A percentile compares a stretch with the other conserved stretches of the same genome.
These are phyloP conservation scores for Brachypodius melanocephalos DNA, from an alignment of 2,113 vertebrate species.

Conservation along the genomic window DNA sequence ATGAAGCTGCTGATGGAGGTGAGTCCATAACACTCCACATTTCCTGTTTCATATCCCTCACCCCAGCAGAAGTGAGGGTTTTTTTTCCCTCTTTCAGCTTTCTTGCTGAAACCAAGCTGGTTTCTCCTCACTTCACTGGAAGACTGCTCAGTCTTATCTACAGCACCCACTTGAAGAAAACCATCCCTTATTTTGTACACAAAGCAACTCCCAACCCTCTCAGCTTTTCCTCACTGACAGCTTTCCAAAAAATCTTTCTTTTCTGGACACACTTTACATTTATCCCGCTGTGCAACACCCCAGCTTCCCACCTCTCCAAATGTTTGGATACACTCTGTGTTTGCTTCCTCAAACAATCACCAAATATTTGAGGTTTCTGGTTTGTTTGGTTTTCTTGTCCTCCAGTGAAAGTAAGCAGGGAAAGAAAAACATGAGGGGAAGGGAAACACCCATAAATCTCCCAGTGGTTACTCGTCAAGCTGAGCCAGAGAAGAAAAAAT, in stretches of 20 bases:
- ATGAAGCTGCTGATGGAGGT: fast-evolving
- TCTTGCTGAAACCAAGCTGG: not conserved
- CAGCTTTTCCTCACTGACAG: not conserved
- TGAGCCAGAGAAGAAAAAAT: not conserved
- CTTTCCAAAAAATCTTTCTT: not conserved
- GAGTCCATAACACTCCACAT: fast-evolving
- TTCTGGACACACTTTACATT: not conserved
- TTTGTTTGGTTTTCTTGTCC: not conserved
- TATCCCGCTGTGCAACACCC: not conserved
- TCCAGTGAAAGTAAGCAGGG: not conserved
- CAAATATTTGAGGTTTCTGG: not conserved
- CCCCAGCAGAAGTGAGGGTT: not conserved
- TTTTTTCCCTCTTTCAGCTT: not conserved
- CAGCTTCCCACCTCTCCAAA: not conserved
- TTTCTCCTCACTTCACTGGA: not conserved
- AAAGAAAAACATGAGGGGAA: not conserved
- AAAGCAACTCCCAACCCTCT: not conserved
- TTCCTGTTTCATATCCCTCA: not conserved
- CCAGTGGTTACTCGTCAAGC: not conserved
- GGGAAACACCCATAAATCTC: not conserved
- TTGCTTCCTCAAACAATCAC: not conserved
- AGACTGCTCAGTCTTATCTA: not conserved
- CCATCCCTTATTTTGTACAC: not conserved
- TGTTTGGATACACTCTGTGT: not conserved
- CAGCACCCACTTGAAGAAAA: not conserved